Base-by-base conservation (phyloP, 2,888 invertebrate species). In the Nephrotoma guestfalica region DNA sequence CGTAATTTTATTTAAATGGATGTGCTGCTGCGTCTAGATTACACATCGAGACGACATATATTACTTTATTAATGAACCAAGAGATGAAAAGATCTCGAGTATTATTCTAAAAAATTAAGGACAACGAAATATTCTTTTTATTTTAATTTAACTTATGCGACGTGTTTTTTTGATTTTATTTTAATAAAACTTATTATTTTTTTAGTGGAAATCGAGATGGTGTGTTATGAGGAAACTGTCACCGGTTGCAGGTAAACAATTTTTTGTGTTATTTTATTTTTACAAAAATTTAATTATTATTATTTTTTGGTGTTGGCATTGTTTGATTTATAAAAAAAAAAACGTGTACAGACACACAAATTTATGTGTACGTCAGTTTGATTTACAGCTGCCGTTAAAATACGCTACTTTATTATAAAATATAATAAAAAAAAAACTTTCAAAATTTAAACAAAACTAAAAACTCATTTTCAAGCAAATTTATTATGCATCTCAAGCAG, bases 141-240 rank as follows among this genome's bases (percentile, higher is more conserved):
- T 71, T 71, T 71, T 57, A 57, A 57, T 71, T 71, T 71, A 71
- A 71, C 30, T 71, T 71, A 71, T 71, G 71, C 30, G 71, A 30
- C n/a, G 15, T 3, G 6, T 15, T 45, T 85, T 15, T 85, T 45
- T 85, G 15, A 43, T 43, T 71, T 71, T 85, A 43, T 45, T 85
- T 43, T 85, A 85, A 85, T 85, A 41, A 41, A 41, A 41, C n/a
- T 41, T 88, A 87, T 90, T 89, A 89, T 93, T 93, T 86, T 93
- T 93, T 86, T 92, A 94, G 94, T 94, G 94, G 94, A 94, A 94
- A 90, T 92, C 93, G 88, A 91, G 94, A 90, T 94, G 94, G 93
- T 94, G 94, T 89, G 93, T 94, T 87, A 93, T 94, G 92, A 92
- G 93, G 89, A 94, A 94, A 90, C 92, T 94, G 88, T 94, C 94